phyloP scores from a whole-genome alignment of 2,113 vertebrate genomes.

The Otolemur garnettii region DNA sequence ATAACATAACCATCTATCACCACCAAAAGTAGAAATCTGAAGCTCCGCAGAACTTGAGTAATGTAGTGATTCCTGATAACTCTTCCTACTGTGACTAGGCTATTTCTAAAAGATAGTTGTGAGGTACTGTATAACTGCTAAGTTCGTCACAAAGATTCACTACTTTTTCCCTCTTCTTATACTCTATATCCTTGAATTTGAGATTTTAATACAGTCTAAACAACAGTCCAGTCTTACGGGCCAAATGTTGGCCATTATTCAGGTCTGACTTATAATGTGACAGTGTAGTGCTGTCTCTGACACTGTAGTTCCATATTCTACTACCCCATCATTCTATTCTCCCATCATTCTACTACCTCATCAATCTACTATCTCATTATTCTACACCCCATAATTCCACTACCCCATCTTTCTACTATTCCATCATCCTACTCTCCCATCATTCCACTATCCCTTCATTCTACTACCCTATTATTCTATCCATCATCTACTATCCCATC shows the following conservation, averaged over 20 bases:
- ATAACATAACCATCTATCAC: background rate
- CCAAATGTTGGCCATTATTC: background rate
- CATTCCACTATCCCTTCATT: no score
- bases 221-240: background rate
- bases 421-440: no score
- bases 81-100: background rate
- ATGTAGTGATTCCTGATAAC: background rate
- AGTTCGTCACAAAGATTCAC: background rate
- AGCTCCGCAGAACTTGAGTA: background rate
- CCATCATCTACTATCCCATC: no score
- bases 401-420: no score
- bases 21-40: background rate
- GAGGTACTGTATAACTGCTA: background rate
- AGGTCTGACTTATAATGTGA: background rate
- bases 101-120: background rate
- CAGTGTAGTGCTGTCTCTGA: background rate
- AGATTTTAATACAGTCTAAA: background rate
- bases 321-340: no score
- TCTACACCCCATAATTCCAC: no score
- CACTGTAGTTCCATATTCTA: background rate
- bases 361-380: no score
- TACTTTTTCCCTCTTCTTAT: background rate
- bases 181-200: background rate
- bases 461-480: no score
- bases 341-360: no score